Conservation (phyloP, 2,888 invertebrate species). For the Pasiphila rectangulata region DNA sequence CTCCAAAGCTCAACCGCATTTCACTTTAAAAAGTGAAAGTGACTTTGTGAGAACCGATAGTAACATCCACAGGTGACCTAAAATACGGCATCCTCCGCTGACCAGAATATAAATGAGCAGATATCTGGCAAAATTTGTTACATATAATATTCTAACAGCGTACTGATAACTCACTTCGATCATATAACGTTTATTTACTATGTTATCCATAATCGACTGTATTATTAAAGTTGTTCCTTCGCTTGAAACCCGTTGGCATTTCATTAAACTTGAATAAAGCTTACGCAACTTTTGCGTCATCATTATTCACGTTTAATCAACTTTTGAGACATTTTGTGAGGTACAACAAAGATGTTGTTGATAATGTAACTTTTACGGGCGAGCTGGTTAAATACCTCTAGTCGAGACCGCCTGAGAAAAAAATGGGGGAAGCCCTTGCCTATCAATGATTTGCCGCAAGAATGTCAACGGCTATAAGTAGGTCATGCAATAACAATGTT, state of each 20-base stretch:
- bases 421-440: no score
- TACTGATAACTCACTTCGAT: neutral
- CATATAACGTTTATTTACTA: neutral
- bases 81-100: constrained; percentile 29
- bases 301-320: no score
- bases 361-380: no score
- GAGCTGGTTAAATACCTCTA: no score
- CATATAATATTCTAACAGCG: neutral
- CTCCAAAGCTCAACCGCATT: neutral
- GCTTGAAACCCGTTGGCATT: neutral
- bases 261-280: no score
- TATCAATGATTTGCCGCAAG: no score
- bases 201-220: neutral
- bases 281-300: no score
- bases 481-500: no score
- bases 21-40: constrained; percentile 29
- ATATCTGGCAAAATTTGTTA: constrained; percentile 14
- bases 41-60: constrained; percentile 25
- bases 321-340: no score
- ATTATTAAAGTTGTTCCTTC: neutral
- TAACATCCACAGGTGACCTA: constrained; percentile 32
- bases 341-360: no score
- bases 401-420: no score
- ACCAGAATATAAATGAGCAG: constrained; percentile 32
- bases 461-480: no score